Evolutionary conservation across 2,888 invertebrate species (phyloP), one percentile per base, ranked within the genome.

Genomic region (Eristalis arbustorum): DNA sequence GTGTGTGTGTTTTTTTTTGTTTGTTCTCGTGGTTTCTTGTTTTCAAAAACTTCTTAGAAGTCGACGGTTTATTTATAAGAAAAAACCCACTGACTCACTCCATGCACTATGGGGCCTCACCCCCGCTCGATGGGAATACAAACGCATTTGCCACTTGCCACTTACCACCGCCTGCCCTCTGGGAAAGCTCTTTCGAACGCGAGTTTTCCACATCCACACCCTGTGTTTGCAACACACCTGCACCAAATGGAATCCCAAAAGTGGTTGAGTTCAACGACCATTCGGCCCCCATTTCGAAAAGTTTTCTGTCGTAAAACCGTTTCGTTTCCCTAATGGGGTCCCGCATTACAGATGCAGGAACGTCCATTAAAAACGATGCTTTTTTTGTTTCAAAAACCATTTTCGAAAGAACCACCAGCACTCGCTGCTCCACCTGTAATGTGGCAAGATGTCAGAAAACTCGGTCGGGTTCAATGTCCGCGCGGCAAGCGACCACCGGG

Each of bases 191-290:
- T 18, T 49, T 49, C 18, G 18, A n/a, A 49, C 49, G 1, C 18
- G 8, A 63, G 31, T 31, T 8, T 10, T 31, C 31, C 25, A 72
- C 49, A 71, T 66, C 62, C 73, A 13, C 59, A 49, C 37, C 56
- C 63, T 28, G 13, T 23, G 59, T 59, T 25, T 28, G 59, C 23
- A 28, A 23, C 59, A 13, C 85, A 87, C 85, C 85, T 85, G 85
- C 66, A 28, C 61, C 8, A 73, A 37, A 57, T 28, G 11, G 40
- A 74, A 69, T 82, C 85, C 68, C 66, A 77, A 81, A 87, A 87
- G 85, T 87, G 85, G 85, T 87, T 67, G 82, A 83, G 85, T 87
- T 87, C 85, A 87, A 83, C 66, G 83, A 74, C 82, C 85, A 78
- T 34, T 57, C 56, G n/a, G 74, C 31, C 37, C 22, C n/a, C 18